Evolutionary conservation across 2,888 invertebrate genomes (phyloP).

Genomic region (Endotricha flammealis): DNA sequence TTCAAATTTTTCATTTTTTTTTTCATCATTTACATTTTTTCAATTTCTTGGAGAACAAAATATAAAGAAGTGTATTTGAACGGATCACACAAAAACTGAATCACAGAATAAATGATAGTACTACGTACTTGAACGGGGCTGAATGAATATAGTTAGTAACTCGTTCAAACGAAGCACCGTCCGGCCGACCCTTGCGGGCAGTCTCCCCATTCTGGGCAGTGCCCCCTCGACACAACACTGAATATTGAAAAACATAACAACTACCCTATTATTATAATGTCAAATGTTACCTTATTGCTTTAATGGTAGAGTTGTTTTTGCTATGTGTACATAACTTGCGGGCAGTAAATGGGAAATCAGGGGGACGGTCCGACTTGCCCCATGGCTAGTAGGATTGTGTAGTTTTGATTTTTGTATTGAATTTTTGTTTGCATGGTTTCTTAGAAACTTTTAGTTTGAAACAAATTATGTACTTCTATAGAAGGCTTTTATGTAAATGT

Average conservation of each 20-base stretch:
- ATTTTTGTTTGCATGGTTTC: slow-evolving; percentile 21
- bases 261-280: slow-evolving; percentile 24
- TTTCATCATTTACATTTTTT: too few species aligned
- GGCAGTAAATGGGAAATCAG: slow-evolving; percentile 48
- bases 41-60: too few species aligned
- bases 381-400: slow-evolving; percentile 62
- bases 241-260: slow-evolving; percentile 59
- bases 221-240: slow-evolving; percentile 61
- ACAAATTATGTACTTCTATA: not conserved
- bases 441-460: not conserved
- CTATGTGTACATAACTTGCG: slow-evolving; percentile 29
- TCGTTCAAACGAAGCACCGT: slow-evolving; percentile 50
- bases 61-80: too few species aligned
- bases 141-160: too few species aligned
- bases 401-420: slow-evolving; percentile 60
- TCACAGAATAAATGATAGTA: too few species aligned
- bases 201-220: slow-evolving; percentile 74
- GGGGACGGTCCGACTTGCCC: slow-evolving; percentile 65
- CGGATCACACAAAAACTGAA: too few species aligned
- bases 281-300: slow-evolving; percentile 30
- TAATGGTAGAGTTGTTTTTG: slow-evolving; percentile 19
- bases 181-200: slow-evolving; percentile 72
- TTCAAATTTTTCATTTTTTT: too few species aligned
- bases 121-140: too few species aligned
- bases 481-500: too few species aligned